These are phyloP conservation scores for Penaeus japonicus DNA, from an alignment of 1,140 invertebrate species.

Conservation along the genomic window DNA sequence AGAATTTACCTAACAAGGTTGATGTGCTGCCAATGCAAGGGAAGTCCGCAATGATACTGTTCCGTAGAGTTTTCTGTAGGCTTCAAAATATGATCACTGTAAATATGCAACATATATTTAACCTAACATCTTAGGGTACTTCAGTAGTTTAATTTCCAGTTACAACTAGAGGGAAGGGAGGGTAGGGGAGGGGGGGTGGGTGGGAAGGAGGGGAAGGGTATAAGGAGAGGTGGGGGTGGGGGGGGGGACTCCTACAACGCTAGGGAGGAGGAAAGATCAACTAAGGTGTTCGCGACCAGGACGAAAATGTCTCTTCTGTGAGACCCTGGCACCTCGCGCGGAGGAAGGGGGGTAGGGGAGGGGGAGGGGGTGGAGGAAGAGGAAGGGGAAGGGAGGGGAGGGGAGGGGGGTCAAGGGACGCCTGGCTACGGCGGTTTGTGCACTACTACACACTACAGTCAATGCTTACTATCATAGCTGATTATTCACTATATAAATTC, in stretches of 20 bases:
- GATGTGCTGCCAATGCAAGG: too few relatives aligned
- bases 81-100: conserved; percentile 26
- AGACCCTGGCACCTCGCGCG: too few relatives aligned
- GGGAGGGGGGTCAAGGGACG: too few relatives aligned
- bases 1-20: too few relatives aligned
- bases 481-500: background rate
- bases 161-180: background rate
- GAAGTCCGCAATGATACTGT: background rate
- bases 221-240: background rate
- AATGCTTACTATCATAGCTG: background rate
- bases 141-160: background rate
- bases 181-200: background rate
- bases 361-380: too few relatives aligned
- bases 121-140: conserved; percentile 34
- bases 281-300: too few relatives aligned
- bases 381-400: too few relatives aligned
- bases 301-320: too few relatives aligned
- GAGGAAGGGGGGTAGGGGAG: too few relatives aligned
- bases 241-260: too few relatives aligned
- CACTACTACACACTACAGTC: background rate
- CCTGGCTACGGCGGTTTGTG: background rate
- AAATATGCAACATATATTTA: conserved; percentile 39
- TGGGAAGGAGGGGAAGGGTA: background rate
- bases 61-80: conserved; percentile 4
- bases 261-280: too few relatives aligned